Percentiles rank a stretch among this genome's conserved stretches.
These are phyloP conservation scores for Muscina levida DNA, from an alignment of 2,888 invertebrate species.

Conservation along the genomic window DNA sequence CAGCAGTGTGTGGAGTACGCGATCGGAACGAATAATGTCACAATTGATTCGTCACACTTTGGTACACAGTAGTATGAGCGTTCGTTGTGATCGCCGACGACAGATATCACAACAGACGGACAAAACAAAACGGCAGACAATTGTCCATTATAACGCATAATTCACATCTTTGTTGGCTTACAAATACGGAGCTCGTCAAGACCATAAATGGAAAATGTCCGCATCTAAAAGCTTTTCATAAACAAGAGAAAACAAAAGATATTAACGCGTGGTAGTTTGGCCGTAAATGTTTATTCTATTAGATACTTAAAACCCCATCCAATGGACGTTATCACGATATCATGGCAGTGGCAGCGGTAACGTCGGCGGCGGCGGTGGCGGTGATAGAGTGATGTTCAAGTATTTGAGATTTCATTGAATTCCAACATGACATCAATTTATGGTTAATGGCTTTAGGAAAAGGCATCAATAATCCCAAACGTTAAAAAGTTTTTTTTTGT, in stretches of 20 bases:
- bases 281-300: conserved; percentile 20
- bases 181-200: conserved; percentile 17
- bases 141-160: neutral
- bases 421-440: conserved; percentile 33
- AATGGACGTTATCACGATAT: conserved; percentile 6
- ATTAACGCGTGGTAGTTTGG: conserved; percentile 38
- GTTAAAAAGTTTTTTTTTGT: neutral
- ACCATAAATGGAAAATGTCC: conserved; percentile 34
- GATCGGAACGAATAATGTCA: neutral
- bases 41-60: conserved; percentile 16
- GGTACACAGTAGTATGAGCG: neutral
- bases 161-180: conserved; percentile 19
- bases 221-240: conserved; percentile 40
- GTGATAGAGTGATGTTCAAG: neutral
- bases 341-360: too few species aligned
- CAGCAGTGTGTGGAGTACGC: neutral
- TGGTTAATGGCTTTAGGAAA: conserved; percentile 27
- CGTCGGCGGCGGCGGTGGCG: neutral
- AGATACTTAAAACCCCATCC: neutral
- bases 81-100: neutral
- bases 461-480: neutral
- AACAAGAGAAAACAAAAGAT: conserved; percentile 36
- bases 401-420: conserved; percentile 18
- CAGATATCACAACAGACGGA: neutral
- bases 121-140: conserved; percentile 1